Conservation (phyloP, 2,113 vertebrate genomes). For the Speoplatyrhinus poulsoni region DNA sequence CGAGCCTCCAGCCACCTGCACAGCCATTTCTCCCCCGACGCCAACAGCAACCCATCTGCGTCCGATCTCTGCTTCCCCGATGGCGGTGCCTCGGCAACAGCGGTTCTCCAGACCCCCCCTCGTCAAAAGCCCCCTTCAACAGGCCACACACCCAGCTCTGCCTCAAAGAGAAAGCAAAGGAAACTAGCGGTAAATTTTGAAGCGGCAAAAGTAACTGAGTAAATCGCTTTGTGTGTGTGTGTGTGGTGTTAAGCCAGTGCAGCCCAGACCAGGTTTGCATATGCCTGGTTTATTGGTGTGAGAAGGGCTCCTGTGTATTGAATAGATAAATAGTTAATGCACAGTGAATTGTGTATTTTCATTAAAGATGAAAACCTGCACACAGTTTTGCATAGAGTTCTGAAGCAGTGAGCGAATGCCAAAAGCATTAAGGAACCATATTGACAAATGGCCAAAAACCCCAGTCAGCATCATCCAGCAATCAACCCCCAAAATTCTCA, state of each 20-base stretch:
- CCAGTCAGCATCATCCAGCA: background rate
- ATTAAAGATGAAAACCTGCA: background rate
- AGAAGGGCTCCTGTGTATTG: background rate
- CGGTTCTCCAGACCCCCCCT: conserved; percentile 64
- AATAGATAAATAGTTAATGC: background rate
- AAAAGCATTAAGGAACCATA: background rate
- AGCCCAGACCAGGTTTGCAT: background rate
- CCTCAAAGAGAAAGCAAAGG: conserved; percentile 87
- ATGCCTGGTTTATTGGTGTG: background rate
- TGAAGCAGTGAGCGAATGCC: no score
- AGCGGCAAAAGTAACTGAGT: conserved; percentile 87
- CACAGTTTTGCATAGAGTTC: no score
- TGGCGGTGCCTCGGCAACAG: background rate
- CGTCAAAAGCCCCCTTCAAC: conserved; percentile 54
- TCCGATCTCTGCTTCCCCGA: conserved; percentile 2
- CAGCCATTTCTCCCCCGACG: conserved; percentile 52
- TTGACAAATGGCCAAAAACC: background rate
- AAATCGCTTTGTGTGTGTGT: background rate
- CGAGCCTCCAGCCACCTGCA: conserved; percentile 2
- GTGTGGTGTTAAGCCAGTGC: background rate
- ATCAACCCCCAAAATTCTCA: no score
- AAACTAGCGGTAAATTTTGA: conserved; percentile 97
- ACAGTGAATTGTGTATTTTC: background rate
- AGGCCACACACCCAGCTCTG: conserved; percentile 78
- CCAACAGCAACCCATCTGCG: conserved; percentile 49